These are phyloP conservation scores for Adelges cooleyi DNA, from an alignment of 1,140 invertebrate genomes.

Conservation along the genomic window DNA sequence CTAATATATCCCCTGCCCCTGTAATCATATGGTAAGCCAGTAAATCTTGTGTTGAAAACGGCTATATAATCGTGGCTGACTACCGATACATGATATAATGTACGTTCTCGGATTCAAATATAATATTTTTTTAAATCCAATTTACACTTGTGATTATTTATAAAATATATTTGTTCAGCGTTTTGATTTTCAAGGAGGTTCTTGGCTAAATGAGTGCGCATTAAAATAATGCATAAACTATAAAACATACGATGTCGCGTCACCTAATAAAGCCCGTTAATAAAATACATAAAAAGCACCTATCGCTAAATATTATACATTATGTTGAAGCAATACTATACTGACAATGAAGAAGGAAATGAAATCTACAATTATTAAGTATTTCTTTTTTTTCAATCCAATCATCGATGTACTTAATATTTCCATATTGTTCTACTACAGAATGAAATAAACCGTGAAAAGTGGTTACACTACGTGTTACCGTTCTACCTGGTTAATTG, in stretches of 20 bases:
- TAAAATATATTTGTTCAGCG: too few species aligned
- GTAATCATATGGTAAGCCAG: conserved; percentile 19
- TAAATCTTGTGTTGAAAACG: conserved; percentile 18
- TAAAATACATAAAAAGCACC: too few species aligned
- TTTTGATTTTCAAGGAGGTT: too few species aligned
- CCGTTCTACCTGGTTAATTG: conserved; percentile 24
- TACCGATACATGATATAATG: conserved; percentile 3
- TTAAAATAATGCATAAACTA: too few species aligned
- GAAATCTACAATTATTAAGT: neutral
- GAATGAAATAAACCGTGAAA: conserved; percentile 27
- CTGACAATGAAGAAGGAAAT: conserved; percentile 4
- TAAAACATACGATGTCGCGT: too few species aligned
- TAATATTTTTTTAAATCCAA: neutral
- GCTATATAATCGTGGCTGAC: conserved; percentile 24
- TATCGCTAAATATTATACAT: too few species aligned
- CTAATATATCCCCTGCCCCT: neutral
- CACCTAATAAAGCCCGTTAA: too few species aligned
- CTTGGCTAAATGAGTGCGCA: too few species aligned
- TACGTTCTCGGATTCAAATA: neutral
- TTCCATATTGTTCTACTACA: conserved; percentile 11
- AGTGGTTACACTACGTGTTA: conserved; percentile 9
- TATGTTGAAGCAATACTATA: too few species aligned
- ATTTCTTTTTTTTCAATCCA: conserved; percentile 1
- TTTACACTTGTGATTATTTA: too few species aligned
- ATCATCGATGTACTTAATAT: neutral